A percentile compares a stretch with the other conserved stretches of the same genome.
Evolutionary conservation across 2,113 vertebrate species (phyloP).

Genomic region (Melanerpes aurifrons): DNA sequence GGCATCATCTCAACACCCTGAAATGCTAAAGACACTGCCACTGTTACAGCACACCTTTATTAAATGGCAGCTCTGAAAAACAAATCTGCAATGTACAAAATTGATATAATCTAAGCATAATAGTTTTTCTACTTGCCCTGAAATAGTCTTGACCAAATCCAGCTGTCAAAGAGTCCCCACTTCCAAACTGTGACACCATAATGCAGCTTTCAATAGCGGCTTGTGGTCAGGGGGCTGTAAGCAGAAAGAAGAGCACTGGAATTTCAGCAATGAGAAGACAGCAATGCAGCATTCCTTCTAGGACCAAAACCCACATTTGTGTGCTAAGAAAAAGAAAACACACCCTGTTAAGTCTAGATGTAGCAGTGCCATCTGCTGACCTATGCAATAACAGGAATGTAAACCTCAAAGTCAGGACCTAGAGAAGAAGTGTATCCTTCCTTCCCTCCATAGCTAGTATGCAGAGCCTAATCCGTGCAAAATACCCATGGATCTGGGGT

Average conservation of each 20-base stretch:
- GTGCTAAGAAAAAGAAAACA: neutral
- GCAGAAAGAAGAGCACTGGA: neutral
- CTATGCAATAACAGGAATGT: constrained; percentile 31
- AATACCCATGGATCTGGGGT: neutral
- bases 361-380: constrained; percentile 72
- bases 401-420: neutral
- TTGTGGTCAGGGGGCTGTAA: neutral
- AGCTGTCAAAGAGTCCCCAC: neutral
- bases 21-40: neutral
- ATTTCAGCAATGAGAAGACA: neutral
- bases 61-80: neutral
- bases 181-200: neutral
- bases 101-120: neutral
- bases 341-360: constrained; percentile 41
- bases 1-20: neutral
- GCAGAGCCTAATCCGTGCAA: neutral
- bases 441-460: neutral
- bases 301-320: neutral
- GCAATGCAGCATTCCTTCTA: constrained; percentile 51
- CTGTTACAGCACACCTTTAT: neutral
- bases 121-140: neutral
- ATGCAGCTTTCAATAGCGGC: neutral
- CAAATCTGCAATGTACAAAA: neutral
- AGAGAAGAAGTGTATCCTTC: neutral
- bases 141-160: neutral